Evolutionary conservation across 2,113 vertebrate genomes (phyloP), one percentile per base, ranked within the genome.

Genomic region (Mugil cephalus): DNA sequence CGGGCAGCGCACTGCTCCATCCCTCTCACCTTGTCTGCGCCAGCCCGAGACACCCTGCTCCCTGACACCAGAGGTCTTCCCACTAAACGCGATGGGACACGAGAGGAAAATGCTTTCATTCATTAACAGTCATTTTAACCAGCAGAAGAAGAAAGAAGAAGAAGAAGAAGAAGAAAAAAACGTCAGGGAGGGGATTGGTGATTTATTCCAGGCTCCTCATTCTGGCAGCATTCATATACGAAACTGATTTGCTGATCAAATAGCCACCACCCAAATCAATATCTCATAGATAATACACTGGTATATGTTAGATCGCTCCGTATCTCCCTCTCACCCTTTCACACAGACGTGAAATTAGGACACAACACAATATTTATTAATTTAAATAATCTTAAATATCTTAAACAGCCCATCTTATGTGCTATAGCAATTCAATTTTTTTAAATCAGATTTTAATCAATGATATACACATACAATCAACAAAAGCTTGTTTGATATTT

Each of bases 1-100:
- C 80, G 83, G 84, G 86, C 79, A 86, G 82, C 79, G 66, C 62
- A 45, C 76, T 75, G 71, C 76, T 86, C 76, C 78, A 68, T 89
- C 80, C 62, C 58, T 64, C 69, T 71, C 24, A 30, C 24, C 50
- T 60, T 53, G 60, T 38, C 72, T 73, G 71, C 68, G 35, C 68
- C 78, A 48, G 56, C 30, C 47, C 12, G 53, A 76, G 52, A 52
- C 63, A 43, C 64, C 1, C 66, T 66, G 59, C 54, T 71, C 52
- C 63, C 72, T 69, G 69, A 78, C 80, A 75, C 72, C 69, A 45
- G 21, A 58, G 42, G 60, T 76, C 69, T 65, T 68, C n/a, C 64
- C 35, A 21, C 17, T 4, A 35, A 43, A 69, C 34, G 18, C 7
- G 34, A 70, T 17, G 38, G 53, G 60, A 66, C 35, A 73, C 18